Percentiles rank a stretch among this genome's conserved stretches.
phyloP scores from a whole-genome alignment of 2,113 vertebrate species.

The Sarotherodon lohbergeri region DNA sequence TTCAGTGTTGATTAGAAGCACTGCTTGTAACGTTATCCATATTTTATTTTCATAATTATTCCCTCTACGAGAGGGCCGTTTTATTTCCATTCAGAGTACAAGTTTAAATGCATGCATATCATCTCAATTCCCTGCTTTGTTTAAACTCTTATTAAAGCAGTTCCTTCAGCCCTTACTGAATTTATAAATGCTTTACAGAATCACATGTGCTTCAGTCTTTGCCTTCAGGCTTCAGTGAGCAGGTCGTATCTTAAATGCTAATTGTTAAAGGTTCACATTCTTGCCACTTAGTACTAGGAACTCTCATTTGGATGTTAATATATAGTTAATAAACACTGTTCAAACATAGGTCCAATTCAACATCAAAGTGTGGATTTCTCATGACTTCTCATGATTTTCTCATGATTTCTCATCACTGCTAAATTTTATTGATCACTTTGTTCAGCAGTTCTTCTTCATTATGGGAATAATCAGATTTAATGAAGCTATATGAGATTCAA shows the following conservation, averaged over 20 bases:
- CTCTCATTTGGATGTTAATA: conserved; percentile 30
- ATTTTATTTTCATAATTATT: background rate
- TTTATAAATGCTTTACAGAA: conserved; percentile 28
- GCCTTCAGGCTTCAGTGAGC: conserved; percentile 32
- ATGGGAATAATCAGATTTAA: conserved; percentile 65
- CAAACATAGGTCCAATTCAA: conserved; percentile 19
- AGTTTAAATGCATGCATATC: conserved; percentile 1
- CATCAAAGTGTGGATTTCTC: conserved; percentile 49
- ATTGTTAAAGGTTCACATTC: conserved; percentile 40
- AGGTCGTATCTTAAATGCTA: conserved; percentile 39
- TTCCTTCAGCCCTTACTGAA: conserved; percentile 23
- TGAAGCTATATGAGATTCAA: conserved; percentile 58
- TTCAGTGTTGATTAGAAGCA: background rate
- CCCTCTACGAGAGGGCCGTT: background rate
- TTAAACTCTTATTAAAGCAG: conserved; percentile 36
- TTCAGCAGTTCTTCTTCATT: conserved; percentile 70
- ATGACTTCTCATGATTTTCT: conserved; percentile 30
- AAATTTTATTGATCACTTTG: conserved; percentile 62
- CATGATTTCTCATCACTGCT: conserved; percentile 53
- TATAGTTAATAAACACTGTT: conserved; percentile 1
- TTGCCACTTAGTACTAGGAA: conserved; percentile 35
- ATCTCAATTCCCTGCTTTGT: conserved; percentile 39
- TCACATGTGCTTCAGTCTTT: conserved; percentile 37
- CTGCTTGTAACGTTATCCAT: background rate
- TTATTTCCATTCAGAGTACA: conserved; percentile 10